Conservation (phyloP, 2,888 invertebrate species). For the Stegana nigrithorax region DNA sequence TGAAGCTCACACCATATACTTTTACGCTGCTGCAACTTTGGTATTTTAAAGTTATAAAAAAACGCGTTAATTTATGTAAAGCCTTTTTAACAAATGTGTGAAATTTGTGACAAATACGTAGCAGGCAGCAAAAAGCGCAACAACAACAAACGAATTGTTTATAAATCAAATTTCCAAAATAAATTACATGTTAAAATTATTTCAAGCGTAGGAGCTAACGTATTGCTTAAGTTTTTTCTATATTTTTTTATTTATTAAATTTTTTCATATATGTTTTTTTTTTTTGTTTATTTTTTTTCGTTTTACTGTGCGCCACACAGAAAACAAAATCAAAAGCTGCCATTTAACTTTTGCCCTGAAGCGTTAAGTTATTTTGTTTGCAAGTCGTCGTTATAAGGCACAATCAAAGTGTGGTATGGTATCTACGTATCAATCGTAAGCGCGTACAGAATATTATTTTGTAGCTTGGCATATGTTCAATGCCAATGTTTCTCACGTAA, state of each 20-base stretch:
- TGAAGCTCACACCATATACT: too few species aligned
- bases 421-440: too few species aligned
- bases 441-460: slow-evolving; percentile 5
- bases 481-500: slow-evolving; percentile 43
- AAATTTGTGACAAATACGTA: slow-evolving; percentile 49
- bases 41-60: too few species aligned
- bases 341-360: slow-evolving; percentile 41
- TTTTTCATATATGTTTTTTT: too few species aligned
- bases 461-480: slow-evolving; percentile 32
- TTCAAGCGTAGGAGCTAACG: neutral
- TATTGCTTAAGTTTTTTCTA: too few species aligned
- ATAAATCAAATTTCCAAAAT: slow-evolving; percentile 32
- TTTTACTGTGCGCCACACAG: too few species aligned
- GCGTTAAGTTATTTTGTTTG: slow-evolving; percentile 40
- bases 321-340: neutral
- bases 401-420: too few species aligned
- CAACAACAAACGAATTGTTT: slow-evolving; percentile 23
- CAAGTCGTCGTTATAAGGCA: too few species aligned
- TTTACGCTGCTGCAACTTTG: too few species aligned
- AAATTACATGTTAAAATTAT: slow-evolving; percentile 29
- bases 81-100: slow-evolving; percentile 22
- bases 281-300: too few species aligned
- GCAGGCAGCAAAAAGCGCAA: slow-evolving; percentile 2
- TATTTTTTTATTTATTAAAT: too few species aligned
- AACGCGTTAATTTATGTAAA: too few species aligned